phyloP scores from a whole-genome alignment of 35 echinoderm and acorn worm species.

The Eucidaris tribuloides region DNA sequence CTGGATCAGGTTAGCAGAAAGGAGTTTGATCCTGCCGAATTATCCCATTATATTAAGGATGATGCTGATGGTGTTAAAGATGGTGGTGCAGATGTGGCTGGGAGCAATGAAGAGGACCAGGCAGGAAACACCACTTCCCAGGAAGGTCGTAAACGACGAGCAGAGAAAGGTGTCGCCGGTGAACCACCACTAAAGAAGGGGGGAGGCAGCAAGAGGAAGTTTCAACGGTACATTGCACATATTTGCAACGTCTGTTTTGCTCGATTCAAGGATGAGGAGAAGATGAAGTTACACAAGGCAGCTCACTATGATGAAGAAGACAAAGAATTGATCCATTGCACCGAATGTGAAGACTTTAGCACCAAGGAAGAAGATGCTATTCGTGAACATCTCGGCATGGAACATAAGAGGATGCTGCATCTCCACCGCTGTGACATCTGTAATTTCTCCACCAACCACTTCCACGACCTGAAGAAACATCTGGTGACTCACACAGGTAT shows the following conservation, averaged over 20 bases:
- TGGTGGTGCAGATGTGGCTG: not conserved
- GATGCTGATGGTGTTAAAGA: not conserved
- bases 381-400: conserved; percentile 46
- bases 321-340: conserved; percentile 61
- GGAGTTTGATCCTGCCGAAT: not conserved
- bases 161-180: not conserved
- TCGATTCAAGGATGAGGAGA: conserved; percentile 54
- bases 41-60: not conserved
- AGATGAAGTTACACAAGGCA: conserved; percentile 44
- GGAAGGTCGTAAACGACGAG: not conserved
- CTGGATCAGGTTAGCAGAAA: conserved; percentile 1
- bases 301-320: conserved; percentile 25
- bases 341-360: conserved; percentile 52
- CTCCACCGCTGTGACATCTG: conserved; percentile 75
- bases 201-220: not conserved
- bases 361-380: not conserved
- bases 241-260: conserved; percentile 56
- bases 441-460: conserved; percentile 64
- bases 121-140: too few relatives aligned
- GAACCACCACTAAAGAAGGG: conserved; percentile 1
- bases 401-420: conserved; percentile 66
- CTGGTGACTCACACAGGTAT: conserved; percentile 72
- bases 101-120: conserved; percentile 28
- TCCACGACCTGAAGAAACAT: conserved; percentile 85
- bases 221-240: conserved; percentile 24